Conservation (phyloP, 2,888 invertebrate genomes). For the Andrena minutula region DNA sequence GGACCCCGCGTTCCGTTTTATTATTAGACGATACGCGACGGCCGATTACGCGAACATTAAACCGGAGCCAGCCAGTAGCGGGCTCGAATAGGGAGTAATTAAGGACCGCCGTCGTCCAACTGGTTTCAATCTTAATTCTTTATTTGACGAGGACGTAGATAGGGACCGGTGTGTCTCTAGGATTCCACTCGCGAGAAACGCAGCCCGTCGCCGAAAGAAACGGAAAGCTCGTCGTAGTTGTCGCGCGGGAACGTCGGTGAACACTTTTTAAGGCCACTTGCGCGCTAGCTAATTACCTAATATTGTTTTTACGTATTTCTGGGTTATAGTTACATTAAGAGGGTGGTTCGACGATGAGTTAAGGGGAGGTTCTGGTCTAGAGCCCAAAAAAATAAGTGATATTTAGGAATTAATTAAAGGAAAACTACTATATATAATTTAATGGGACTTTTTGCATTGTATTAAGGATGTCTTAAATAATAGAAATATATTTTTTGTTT, state of each 20-base stretch:
- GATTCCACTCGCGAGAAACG: constrained; percentile 23
- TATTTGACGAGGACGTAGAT: constrained; percentile 20
- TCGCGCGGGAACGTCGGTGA: background rate
- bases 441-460: too few species aligned
- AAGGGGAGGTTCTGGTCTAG: too few species aligned
- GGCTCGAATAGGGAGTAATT: constrained; percentile 22
- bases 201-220: background rate
- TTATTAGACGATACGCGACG: constrained; percentile 23
- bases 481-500: too few species aligned
- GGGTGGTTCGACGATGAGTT: too few species aligned
- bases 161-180: constrained; percentile 1
- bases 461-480: too few species aligned
- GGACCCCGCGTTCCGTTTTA: constrained; percentile 1
- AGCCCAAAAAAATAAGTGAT: too few species aligned
- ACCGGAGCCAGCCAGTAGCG: background rate
- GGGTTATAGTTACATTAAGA: too few species aligned
- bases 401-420: too few species aligned
- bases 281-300: too few species aligned
- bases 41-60: constrained; percentile 41
- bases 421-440: too few species aligned
- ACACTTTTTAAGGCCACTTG: background rate
- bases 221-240: background rate
- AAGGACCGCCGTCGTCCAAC: constrained; percentile 23
- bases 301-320: too few species aligned
- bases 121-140: constrained; percentile 43